Evolutionary conservation across 2,888 invertebrate genomes (phyloP).

Genomic region (Temnothorax ravouxi): DNA sequence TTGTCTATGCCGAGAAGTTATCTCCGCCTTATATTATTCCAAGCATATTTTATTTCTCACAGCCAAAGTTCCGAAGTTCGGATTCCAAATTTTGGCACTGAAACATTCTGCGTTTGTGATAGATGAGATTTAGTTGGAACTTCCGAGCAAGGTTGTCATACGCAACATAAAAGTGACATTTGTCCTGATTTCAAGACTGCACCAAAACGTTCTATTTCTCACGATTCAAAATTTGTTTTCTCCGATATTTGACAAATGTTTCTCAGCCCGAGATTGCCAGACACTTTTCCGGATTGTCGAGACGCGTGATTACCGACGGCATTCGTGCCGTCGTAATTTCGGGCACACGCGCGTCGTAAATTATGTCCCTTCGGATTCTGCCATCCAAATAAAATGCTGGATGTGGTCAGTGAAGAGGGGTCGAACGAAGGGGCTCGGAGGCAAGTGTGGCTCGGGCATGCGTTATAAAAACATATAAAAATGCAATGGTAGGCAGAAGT

Average conservation of each 20-base stretch:
- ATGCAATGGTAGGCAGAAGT: conserved; percentile 62
- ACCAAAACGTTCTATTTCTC: conserved; percentile 30
- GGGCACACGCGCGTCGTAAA: conserved; percentile 63
- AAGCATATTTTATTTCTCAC: conserved; percentile 46
- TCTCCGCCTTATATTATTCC: conserved; percentile 26
- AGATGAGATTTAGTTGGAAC: conserved; percentile 48
- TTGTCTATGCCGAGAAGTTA: conserved; percentile 15
- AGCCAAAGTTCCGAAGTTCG: conserved; percentile 42
- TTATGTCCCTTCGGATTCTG: conserved; percentile 70
- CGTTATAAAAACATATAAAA: conserved; percentile 67
- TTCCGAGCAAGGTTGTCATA: conserved; percentile 37
- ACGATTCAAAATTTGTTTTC: conserved; percentile 40
- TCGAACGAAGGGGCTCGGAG: conserved; percentile 25
- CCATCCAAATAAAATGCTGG: conserved; percentile 61
- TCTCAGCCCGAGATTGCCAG: conserved; percentile 25
- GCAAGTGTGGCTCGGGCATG: background rate
- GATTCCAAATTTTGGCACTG: conserved; percentile 50
- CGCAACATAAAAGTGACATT: conserved; percentile 52
- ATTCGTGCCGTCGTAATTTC: conserved; percentile 65
- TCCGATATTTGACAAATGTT: conserved; percentile 27
- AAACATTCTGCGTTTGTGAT: conserved; percentile 43
- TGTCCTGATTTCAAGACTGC: conserved; percentile 37
- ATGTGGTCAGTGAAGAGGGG: conserved; percentile 31
- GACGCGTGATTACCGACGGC: conserved; percentile 60
- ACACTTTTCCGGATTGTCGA: conserved; percentile 31